phyloP scores from a whole-genome alignment of 2,888 invertebrate species.

The Xestobium rufovillosum region DNA sequence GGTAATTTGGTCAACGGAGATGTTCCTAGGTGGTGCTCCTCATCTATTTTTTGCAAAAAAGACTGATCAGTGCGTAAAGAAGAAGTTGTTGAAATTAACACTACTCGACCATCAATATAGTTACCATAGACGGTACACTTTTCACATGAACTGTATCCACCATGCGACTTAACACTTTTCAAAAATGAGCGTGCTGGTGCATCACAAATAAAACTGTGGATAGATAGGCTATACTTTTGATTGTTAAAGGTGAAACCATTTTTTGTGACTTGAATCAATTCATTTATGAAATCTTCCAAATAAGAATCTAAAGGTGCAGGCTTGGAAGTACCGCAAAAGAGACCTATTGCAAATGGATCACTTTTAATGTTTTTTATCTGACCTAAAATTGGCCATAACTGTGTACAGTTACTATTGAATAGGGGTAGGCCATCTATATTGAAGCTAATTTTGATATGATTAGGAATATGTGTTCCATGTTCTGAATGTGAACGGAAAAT shows the following conservation, averaged over 20 bases:
- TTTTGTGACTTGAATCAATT: slow-evolving; percentile 12
- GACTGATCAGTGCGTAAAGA: slow-evolving; percentile 5
- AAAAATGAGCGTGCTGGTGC: background rate
- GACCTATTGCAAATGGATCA: slow-evolving; percentile 12
- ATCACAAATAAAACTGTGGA: slow-evolving; percentile 9
- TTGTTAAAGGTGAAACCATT: slow-evolving; percentile 8
- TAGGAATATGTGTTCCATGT: no score
- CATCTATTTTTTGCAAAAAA: slow-evolving; percentile 2
- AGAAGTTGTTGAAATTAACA: background rate
- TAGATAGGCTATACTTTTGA: slow-evolving; percentile 6
- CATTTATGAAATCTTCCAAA: slow-evolving; percentile 20
- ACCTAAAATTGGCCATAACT: slow-evolving; percentile 14
- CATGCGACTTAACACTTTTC: background rate
- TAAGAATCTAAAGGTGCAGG: slow-evolving; percentile 16
- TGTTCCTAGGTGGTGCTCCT: slow-evolving; percentile 5
- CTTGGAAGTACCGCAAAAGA: slow-evolving; percentile 20
- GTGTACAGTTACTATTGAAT: slow-evolving; percentile 9
- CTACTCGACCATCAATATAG: background rate
- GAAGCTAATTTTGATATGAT: no score
- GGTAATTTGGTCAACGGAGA: slow-evolving; percentile 8
- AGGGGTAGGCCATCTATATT: slow-evolving; percentile 16
- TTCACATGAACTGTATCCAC: slow-evolving; percentile 4
- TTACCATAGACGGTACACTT: slow-evolving; percentile 1
- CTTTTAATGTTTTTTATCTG: slow-evolving; percentile 11
- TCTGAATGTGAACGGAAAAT: background rate